Evolutionary conservation across 2,113 vertebrate species (phyloP).

Genomic region (Sebastes fasciatus): DNA sequence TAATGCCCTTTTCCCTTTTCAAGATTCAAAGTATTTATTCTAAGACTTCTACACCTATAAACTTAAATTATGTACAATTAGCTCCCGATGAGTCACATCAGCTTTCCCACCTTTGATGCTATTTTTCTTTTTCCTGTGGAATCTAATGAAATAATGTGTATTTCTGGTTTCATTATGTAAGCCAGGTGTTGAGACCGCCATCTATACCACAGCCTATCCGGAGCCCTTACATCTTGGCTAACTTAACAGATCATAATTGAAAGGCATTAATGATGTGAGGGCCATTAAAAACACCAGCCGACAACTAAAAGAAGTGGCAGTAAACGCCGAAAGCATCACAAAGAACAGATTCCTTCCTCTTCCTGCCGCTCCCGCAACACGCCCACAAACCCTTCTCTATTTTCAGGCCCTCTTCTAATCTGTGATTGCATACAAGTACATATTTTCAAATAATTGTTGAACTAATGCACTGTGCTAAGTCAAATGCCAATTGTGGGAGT

Average conservation of each 20-base stretch:
- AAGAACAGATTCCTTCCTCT: constrained; percentile 1
- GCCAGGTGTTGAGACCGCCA: constrained; percentile 40
- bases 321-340: constrained; percentile 21
- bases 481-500: background rate
- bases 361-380: constrained; percentile 15
- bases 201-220: constrained; percentile 1
- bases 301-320: constrained; percentile 21
- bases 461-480: background rate
- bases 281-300: constrained; percentile 22
- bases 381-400: constrained; percentile 2
- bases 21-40: constrained; percentile 28
- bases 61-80: constrained; percentile 42
- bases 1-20: constrained; percentile 20
- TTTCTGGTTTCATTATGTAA: constrained; percentile 16
- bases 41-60: constrained; percentile 30
- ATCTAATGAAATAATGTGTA: constrained; percentile 17
- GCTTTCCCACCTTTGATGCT: constrained; percentile 25
- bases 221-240: background rate
- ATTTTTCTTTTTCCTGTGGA: constrained; percentile 26
- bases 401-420: background rate
- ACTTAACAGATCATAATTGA: constrained; percentile 38
- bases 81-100: constrained; percentile 11
- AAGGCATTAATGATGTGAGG: constrained; percentile 25
- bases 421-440: constrained; percentile 15
- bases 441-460: constrained; percentile 1